Evolutionary conservation across 2,113 vertebrate genomes (phyloP), one percentile per base, ranked within the genome.

Genomic region (Pelobates fuscus): DNA sequence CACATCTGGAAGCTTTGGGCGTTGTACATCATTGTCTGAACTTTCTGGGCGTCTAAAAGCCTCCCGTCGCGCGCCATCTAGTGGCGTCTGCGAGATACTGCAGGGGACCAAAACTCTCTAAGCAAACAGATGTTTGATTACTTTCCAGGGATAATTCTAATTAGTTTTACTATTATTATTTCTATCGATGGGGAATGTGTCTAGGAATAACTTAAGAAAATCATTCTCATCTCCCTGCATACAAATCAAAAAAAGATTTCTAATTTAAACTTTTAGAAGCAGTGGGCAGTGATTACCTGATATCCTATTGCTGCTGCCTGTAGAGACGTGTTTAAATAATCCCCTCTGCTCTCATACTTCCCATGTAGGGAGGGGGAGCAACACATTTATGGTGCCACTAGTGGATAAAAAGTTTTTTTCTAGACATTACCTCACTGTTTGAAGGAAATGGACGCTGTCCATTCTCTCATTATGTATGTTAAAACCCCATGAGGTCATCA

Each of bases 1-100:
- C 25, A 2, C 52, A 66, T 57, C 67, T 78, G 24, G 25, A 20
- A 46, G 8, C 29, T 24, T 60, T 32, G 79, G 67, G 70, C 76
- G 15, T 62, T 78, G 81, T 63, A 68, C 73, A 25, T 37, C 63
- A 75, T 78, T 79, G 70, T 78, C 61, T 60, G n/a, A 1, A 11
- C 24, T 11, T 14, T 23, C 32, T 37, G 32, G 32, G 5, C 32
- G 5, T 37, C 10, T 5, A 37, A 24, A 23, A 17, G 17, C 60
- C 57, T 67, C 10, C 44, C 26, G 15, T 10, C 43, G 21, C 2
- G 52, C 60, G 63, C 76, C 78, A 72, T 30, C 78, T 77, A 29
- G 69, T 23, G 44, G 29, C 59, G 8, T 7, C 6, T 44, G 8
- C 1, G 0, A 8, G 20, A 3, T 49, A 29, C 0, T 3, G 68